Evolutionary conservation across 2,888 invertebrate species (phyloP), one percentile per base, ranked within the genome.

Genomic region (Drosophila multiciliata): DNA sequence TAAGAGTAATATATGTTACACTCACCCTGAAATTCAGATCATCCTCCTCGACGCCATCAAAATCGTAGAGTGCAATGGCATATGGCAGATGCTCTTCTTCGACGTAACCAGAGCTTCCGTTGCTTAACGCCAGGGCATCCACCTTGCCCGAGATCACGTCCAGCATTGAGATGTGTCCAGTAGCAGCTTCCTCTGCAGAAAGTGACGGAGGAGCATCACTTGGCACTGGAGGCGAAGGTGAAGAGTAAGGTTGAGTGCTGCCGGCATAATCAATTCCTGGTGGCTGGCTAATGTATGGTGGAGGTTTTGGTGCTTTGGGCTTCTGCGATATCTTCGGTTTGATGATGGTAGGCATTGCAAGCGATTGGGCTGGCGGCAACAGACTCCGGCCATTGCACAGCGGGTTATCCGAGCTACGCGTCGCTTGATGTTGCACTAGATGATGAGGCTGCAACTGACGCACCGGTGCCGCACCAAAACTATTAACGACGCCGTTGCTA

Each of bases 11-110:
- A n/a, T 26, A 6, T 50, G 29, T 29, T 50, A 33, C 71, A 94
- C 95, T 95, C 91, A 97, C 96, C 93, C 96, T 96, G 92, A 98
- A 96, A 78, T 95, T 94, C 73, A 98, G 94, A 94, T 98, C 98
- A 82, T 96, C 97, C 20, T 94, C 94, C 88, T 97, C 96, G 17
- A 94, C 94, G 17, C 96, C 95, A 73, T 95, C 94, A 90, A 96
- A 98, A 93, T 97, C 96, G 92, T 95, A 97, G 48, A 97, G 93
- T 17, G 97, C 97, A 71, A 97, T 94, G 23, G 96, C 97, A 91
- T 96, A 95, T 0, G 97, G 95, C 80, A 94, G 93, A 26, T 94
- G 92, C 15, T 63, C 53, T 33, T 90, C 88, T 36, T 84, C 78
- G 3, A 81, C 73, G 48, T 85, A 85, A 11, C 89, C 75, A 32